Evolutionary conservation across 2,113 vertebrate genomes (phyloP), one percentile per base, ranked within the genome.

Genomic region (Peucedramus taeniatus): DNA sequence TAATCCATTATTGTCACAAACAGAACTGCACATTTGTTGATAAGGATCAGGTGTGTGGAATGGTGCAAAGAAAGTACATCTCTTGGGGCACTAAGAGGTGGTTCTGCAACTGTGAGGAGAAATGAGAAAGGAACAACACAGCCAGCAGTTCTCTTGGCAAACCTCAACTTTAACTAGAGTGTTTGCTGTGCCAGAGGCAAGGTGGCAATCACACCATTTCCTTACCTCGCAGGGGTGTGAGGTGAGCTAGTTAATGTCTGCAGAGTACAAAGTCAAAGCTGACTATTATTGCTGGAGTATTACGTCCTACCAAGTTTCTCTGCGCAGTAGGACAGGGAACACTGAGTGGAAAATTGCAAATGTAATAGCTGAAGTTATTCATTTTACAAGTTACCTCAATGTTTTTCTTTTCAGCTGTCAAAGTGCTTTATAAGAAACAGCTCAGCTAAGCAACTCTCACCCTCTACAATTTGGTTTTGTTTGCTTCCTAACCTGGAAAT

Each of bases 381-480:
- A 83, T 79, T 96, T 96, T 79, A 96, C 60, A 87, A 72, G 57
- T 69, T 89, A 63, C 68, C 64, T 87, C 89, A 83, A 8, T 59
- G 66, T 87, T 63, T 91, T 82, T 75, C 93, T 81, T 96, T 76
- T 85, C 69, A 82, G 89, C 86, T 84, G 89, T 65, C 83, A 59
- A 86, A 77, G 18, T 13, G 45, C 35, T 95, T 96, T 87, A 85
- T 94, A 81, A 66, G 87, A 78, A 93, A 81, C 84, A 85, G 93
- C 57, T 65, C 42, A n/a, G 66, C 84, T 91, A 88, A 86, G 69
- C 75, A 96, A 74, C 54, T 69, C 88, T 93, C 93, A 87, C 90
- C 53, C 74, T 89, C 56, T 90, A 93, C 85, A 98, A 97, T 96
- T 96, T 96, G 95, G 96, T 96, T 97, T 96, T 86, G 91, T 94